phyloP scores from a whole-genome alignment of 2,797 vertebrate genomes.

The Sebastes iracundus region DNA sequence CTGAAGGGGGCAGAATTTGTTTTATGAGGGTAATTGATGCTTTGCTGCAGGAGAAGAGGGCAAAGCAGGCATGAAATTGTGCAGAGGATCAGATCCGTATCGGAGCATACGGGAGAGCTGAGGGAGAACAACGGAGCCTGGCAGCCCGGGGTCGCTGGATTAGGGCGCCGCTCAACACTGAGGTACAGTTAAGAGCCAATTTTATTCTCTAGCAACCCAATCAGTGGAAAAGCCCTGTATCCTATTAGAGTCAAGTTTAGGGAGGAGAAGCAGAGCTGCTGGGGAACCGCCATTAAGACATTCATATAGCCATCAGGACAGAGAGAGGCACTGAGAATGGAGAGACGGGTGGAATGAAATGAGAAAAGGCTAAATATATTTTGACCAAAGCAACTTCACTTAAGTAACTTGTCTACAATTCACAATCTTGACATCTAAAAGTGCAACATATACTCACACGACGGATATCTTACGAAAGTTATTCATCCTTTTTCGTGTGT shows the following conservation, averaged over 20 bases:
- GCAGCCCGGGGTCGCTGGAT: conserved; percentile 76
- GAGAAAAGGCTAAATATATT: conserved; percentile 23
- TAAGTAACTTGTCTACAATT: conserved; percentile 2
- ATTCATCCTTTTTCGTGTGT: too few relatives aligned
- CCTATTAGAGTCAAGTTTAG: conserved; percentile 83
- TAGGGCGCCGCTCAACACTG: conserved; percentile 76
- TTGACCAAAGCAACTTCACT: neutral
- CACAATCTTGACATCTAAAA: neutral
- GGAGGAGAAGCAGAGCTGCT: conserved; percentile 67
- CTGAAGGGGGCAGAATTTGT: conserved; percentile 80
- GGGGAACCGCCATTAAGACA: conserved; percentile 80
- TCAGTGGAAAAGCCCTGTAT: conserved; percentile 87
- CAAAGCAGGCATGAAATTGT: conserved; percentile 90
- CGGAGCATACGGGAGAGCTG: conserved; percentile 69
- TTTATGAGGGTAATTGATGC: conserved; percentile 85
- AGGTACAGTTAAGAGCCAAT: conserved; percentile 87
- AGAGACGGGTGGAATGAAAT: neutral
- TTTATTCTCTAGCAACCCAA: conserved; percentile 91
- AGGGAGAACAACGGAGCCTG: conserved; percentile 69
- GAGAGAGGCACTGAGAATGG: conserved; percentile 24
- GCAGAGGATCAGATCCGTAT: conserved; percentile 85
- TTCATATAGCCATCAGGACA: conserved; percentile 79
- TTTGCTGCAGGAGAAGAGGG: conserved; percentile 82
- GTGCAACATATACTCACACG: too few relatives aligned
- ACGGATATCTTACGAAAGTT: too few relatives aligned